phyloP scores from a whole-genome alignment of 1,140 invertebrate species.

The Luehdorfia chinensis region DNA sequence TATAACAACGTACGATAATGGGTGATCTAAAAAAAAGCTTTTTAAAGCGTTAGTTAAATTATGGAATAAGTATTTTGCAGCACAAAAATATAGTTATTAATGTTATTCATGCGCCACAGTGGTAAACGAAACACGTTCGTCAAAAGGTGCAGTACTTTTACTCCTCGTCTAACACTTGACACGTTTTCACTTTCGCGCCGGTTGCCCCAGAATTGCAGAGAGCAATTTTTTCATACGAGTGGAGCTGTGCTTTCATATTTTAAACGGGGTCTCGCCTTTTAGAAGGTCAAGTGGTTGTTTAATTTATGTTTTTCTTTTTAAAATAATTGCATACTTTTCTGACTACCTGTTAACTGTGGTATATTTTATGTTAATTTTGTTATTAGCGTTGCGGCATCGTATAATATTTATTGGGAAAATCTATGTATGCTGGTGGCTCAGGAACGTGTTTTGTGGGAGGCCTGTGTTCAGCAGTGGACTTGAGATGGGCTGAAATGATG shows the following conservation, averaged over 20 bases:
- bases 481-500: too few relatives aligned
- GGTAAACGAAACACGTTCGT: constrained; percentile 25
- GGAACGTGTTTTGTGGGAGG: too few relatives aligned
- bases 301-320: constrained; percentile 21
- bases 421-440: too few relatives aligned
- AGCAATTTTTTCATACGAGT: constrained; percentile 30
- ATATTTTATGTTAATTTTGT: too few relatives aligned
- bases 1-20: too few relatives aligned
- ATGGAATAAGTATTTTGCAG: neutral
- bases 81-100: constrained; percentile 7
- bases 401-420: too few relatives aligned
- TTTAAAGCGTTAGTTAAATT: too few relatives aligned
- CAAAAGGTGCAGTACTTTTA: constrained; percentile 40
- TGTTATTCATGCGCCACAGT: constrained; percentile 6
- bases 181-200: constrained; percentile 60
- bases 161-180: constrained; percentile 48
- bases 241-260: constrained; percentile 37
- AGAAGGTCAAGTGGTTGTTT: constrained; percentile 47
- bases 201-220: constrained; percentile 30
- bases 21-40: too few relatives aligned
- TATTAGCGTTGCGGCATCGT: too few relatives aligned
- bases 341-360: neutral
- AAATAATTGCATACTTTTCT: neutral
- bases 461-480: too few relatives aligned
- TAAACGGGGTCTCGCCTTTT: constrained; percentile 36